phyloP scores from a whole-genome alignment of 2,888 invertebrate species.

The Standfussiana lucernea region DNA sequence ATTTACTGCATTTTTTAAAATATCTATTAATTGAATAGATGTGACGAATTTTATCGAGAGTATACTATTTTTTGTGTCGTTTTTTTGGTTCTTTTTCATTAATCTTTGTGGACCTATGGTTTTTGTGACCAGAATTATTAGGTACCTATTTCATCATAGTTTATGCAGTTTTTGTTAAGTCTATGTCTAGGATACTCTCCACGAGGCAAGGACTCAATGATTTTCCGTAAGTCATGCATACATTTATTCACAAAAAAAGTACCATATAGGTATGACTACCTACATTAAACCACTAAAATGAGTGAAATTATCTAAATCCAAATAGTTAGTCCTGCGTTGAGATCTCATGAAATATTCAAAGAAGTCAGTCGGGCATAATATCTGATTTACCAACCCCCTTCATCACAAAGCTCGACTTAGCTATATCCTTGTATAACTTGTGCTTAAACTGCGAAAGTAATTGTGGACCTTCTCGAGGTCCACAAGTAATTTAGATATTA shows the following conservation, averaged over 20 bases:
- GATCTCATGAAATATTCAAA: neutral
- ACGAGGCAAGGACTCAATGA: neutral
- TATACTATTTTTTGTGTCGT: conserved; percentile 2
- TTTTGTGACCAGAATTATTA: neutral
- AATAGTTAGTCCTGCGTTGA: neutral
- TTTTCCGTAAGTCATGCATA: neutral
- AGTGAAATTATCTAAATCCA: too few relatives aligned
- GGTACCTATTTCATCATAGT: neutral
- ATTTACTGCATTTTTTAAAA: conserved; percentile 37
- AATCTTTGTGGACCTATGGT: neutral
- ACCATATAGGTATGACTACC: too few relatives aligned
- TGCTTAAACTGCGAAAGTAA: neutral
- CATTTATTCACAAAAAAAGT: neutral
- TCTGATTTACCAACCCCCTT: neutral
- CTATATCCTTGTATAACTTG: neutral
- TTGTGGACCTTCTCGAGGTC: neutral
- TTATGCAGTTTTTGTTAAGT: neutral
- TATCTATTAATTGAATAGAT: conserved; percentile 44
- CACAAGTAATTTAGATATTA: neutral
- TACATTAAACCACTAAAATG: neutral
- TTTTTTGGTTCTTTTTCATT: neutral
- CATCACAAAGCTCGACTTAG: neutral
- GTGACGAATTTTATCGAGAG: conserved; percentile 31
- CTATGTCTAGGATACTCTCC: neutral
- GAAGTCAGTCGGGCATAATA: neutral